A percentile compares a stretch with the other conserved stretches of the same genome.
Evolutionary conservation across 2,888 invertebrate species (phyloP).

Genomic region (Petrophora chlorosata): DNA sequence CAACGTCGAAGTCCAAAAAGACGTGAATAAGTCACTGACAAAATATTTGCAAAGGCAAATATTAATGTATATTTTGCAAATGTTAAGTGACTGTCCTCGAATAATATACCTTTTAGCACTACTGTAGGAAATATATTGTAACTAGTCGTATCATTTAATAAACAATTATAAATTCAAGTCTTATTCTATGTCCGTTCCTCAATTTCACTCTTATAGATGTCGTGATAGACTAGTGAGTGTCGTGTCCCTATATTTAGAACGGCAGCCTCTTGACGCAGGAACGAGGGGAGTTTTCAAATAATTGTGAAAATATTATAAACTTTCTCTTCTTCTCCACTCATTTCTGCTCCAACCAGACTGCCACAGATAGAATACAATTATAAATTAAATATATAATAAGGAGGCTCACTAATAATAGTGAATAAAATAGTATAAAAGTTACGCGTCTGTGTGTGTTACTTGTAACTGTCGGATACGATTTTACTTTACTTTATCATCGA

Average conservation of each 20-base stretch:
- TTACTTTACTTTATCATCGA: constrained; percentile 48
- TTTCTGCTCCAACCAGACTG: constrained; percentile 29
- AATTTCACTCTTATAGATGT: constrained; percentile 81
- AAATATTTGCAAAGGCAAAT: constrained; percentile 21
- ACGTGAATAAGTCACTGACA: constrained; percentile 22
- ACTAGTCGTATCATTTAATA: constrained; percentile 69
- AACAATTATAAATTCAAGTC: constrained; percentile 65
- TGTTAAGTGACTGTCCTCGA: constrained; percentile 36
- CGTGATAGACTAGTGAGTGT: constrained; percentile 81
- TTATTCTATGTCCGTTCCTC: constrained; percentile 81
- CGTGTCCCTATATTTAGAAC: constrained; percentile 70
- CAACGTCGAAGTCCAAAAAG: constrained; percentile 33
- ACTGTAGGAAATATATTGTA: constrained; percentile 50
- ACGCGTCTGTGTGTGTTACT: constrained; percentile 66
- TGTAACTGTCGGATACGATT: constrained; percentile 51
- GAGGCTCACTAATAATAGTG: constrained; percentile 71
- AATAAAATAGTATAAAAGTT: constrained; percentile 52
- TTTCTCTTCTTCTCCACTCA: constrained; percentile 26
- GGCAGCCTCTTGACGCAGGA: constrained; percentile 27
- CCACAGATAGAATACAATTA: constrained; percentile 48
- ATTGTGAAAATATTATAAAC: constrained; percentile 10
- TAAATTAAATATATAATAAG: constrained; percentile 59
- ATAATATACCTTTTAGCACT: constrained; percentile 55
- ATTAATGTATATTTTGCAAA: constrained; percentile 1
- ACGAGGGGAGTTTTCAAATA: constrained; percentile 22